Evolutionary conservation across 2,797 vertebrate genomes (phyloP), one percentile per base, ranked within the genome.

Genomic region (Scleropages formosus): DNA sequence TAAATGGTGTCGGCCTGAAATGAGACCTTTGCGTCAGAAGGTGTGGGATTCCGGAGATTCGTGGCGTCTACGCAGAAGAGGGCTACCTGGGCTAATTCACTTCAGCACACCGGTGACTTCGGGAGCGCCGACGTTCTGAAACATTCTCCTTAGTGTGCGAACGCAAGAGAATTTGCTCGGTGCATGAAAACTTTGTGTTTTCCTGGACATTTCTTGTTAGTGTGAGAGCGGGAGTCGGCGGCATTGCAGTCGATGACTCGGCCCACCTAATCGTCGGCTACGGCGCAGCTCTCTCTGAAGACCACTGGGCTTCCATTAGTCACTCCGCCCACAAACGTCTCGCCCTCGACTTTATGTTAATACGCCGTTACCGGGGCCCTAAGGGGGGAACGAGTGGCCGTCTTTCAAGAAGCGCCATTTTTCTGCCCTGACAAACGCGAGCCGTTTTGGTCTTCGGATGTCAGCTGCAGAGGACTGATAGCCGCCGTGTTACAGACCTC

Each of bases 11-110:
- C 51, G 47, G 51, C 68, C 31, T 46, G 20, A 46, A 44, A 67
- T 67, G 39, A 47, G 31, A n/a, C 65, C 65, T 67, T 39, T 20
- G 65, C 31, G 39, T 24, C 44, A 46, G 31, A 46, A 22, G 67
- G 44, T 46, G 65, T 67, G 39, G 31, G n/a, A 11, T 24, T 71
- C 65, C 13, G 22, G 65, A 49, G 44, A 67, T 67, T 67, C 65
- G 67, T 67, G 27, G 47, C 47, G 65, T 65, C 65, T 65, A 67
- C 44, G 67, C 65, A 67, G 44, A 47, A 22, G 39, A 67, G 31
- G n/a, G 44, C 65, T 4, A 67, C 65, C 65, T 13, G 65, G 65
- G 65, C 65, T 67, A 39, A 67, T 8, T 47, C n/a, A 67, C 65
- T 44, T 20, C 44, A 67, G 22, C 44, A 67, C 67, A n/a, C 67